These are phyloP conservation scores for Bucorvus abyssinicus DNA, from an alignment of 2,797 vertebrate species.

Conservation along the genomic window DNA sequence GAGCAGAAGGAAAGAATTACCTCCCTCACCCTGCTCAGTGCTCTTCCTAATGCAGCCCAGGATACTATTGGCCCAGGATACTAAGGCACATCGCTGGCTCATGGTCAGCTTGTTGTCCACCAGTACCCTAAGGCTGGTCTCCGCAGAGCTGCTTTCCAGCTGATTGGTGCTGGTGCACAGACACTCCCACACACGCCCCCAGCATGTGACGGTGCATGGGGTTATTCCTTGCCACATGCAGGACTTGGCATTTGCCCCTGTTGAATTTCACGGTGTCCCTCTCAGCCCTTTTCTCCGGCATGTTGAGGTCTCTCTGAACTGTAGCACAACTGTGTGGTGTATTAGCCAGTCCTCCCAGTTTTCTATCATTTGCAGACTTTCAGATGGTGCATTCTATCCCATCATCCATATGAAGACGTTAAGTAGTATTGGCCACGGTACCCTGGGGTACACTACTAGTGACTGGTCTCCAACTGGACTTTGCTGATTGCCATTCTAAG, in stretches of 20 bases:
- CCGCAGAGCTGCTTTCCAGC: background rate
- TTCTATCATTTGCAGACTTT: background rate
- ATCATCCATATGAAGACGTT: background rate
- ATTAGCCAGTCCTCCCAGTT: background rate
- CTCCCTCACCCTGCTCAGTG: accelerated
- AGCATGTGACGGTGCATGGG: accelerated
- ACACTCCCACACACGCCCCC: accelerated
- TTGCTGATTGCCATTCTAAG: background rate
- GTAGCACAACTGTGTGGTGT: background rate
- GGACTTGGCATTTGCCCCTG: background rate
- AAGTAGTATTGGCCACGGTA: background rate
- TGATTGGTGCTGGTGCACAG: accelerated
- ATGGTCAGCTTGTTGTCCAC: background rate
- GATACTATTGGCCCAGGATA: too few species aligned
- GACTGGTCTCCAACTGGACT: background rate
- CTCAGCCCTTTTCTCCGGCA: background rate
- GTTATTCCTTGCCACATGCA: background rate
- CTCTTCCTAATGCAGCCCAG: background rate
- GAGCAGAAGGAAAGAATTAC: background rate
- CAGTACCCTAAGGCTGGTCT: background rate
- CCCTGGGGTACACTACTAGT: accelerated
- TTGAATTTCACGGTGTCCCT: background rate
- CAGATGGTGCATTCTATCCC: background rate
- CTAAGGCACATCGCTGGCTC: background rate
- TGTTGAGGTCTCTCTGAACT: background rate